Percentiles rank a stretch among this genome's conserved stretches.
These are phyloP conservation scores for Arnoldichthys spilopterus DNA, from an alignment of 2,797 vertebrate species.

Conservation along the genomic window DNA sequence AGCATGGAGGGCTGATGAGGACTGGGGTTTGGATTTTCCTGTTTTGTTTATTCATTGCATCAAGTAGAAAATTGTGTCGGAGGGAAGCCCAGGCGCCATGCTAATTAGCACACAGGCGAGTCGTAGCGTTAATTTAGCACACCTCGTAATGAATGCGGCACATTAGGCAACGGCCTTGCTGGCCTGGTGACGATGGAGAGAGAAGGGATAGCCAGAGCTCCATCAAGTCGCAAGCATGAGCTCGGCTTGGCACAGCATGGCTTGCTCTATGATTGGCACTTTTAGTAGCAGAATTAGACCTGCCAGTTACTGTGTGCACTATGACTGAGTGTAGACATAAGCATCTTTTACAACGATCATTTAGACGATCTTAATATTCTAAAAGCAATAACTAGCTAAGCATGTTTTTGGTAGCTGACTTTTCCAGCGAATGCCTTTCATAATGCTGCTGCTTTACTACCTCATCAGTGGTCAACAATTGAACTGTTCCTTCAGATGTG, in stretches of 20 bases:
- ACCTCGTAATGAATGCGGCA: conserved; percentile 31
- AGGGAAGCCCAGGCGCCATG: conserved; percentile 41
- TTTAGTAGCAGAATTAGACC: conserved; percentile 39
- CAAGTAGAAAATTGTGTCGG: conserved; percentile 43
- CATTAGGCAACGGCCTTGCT: conserved; percentile 36
- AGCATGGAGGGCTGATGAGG: conserved; percentile 46
- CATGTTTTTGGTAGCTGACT: conserved; percentile 64
- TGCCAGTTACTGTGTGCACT: conserved; percentile 35
- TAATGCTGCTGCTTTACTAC: conserved; percentile 59
- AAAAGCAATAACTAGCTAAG: conserved; percentile 56
- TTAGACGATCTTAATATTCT: conserved; percentile 43
- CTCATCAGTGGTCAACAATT: conserved; percentile 54
- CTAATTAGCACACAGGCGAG: conserved; percentile 53
- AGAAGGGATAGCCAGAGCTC: conserved; percentile 23
- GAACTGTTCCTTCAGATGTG: conserved; percentile 57
- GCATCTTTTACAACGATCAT: conserved; percentile 41
- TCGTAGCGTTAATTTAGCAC: conserved; percentile 41
- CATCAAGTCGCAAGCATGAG: conserved; percentile 25
- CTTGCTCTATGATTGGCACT: conserved; percentile 37
- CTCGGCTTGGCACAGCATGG: conserved; percentile 47
- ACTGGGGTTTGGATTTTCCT: conserved; percentile 35
- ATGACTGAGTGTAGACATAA: conserved; percentile 37
- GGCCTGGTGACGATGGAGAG: conserved; percentile 41
- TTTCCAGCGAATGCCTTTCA: conserved; percentile 40
- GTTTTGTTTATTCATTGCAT: conserved; percentile 39